Evolutionary conservation across 2,797 vertebrate genomes (phyloP), one percentile per base, ranked within the genome.

Genomic region (Rhabdomys pumilio): DNA sequence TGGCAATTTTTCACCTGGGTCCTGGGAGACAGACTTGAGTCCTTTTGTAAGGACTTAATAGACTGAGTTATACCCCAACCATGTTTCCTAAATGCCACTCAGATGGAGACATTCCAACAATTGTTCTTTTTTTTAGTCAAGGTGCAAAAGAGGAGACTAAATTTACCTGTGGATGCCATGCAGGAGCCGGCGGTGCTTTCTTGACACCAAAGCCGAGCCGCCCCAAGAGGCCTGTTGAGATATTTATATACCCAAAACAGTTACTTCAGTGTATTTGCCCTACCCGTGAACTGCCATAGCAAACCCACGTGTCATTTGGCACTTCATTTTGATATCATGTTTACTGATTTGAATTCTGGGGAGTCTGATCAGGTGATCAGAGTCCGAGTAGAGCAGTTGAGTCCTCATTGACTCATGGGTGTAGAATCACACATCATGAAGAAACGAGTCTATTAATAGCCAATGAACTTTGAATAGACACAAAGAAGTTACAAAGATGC

Each of bases 161-260:
- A 88, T 88, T 98, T 98, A 99, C 99, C 99, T 99, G 96, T 99
- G 98, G 96, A 99, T 98, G 50, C 99, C 99, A 67, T 98, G 98
- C 73, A 99, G 97, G 90, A 99, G 98, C 90, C 98, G 98, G 82
- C 98, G 77, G 81, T 99, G 98, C 94, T 98, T 99, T 81, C 96
- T 98, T 0, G 99, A 99, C 96, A 99, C 73, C 97, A 99, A 98
- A 85, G 99, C 99, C 6, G 98, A 99, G 93, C 99, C 99, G 57
- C 99, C 99, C 99, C 99, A 99, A 65, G 99, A 99, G 55, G 99
- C 99, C 99, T 99, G 98, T 95, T 67, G 95, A 98, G 97, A 98
- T 14, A 98, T 86, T 95, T 79, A 94, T 0, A 97, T 47, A 96
- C 53, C 1, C 90, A 96, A 95, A 55, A 94, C 57, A 96, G 38